Evolutionary conservation across 2,113 vertebrate species (phyloP).

Genomic region (Cromileptes altivelis): DNA sequence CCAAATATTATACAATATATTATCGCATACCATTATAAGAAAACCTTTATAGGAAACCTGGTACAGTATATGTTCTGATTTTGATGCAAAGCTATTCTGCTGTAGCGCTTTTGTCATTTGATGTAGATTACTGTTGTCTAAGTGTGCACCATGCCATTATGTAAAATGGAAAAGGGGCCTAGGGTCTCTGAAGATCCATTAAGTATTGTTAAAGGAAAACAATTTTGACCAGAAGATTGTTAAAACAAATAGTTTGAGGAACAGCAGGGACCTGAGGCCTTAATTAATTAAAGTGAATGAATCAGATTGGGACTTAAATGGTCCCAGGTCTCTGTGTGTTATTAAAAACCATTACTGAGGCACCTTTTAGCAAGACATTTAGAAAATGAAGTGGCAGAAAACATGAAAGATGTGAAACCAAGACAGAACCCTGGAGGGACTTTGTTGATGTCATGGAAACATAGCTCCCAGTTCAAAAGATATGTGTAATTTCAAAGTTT

Average conservation of each 20-base stretch:
- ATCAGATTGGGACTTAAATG: neutral
- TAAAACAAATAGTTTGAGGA: neutral
- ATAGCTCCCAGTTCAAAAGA: neutral
- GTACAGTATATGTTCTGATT: neutral
- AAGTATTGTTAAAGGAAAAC: neutral
- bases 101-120: neutral
- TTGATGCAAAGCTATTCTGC: neutral
- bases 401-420: neutral
- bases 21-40: neutral
- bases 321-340: neutral
- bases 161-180: neutral
- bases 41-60: neutral
- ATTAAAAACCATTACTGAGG: neutral
- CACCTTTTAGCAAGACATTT: neutral
- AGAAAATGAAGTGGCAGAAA: neutral
- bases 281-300: neutral
- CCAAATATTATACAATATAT: neutral
- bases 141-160: neutral
- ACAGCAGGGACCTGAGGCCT: neutral
- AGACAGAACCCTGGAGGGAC: neutral
- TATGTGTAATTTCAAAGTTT: neutral
- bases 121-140: neutral
- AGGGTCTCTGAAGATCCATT: neutral
- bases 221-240: neutral
- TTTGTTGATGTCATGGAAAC: neutral